phyloP scores from a whole-genome alignment of 92 coral and sea anemone species.

The Meandrina meandrites region DNA sequence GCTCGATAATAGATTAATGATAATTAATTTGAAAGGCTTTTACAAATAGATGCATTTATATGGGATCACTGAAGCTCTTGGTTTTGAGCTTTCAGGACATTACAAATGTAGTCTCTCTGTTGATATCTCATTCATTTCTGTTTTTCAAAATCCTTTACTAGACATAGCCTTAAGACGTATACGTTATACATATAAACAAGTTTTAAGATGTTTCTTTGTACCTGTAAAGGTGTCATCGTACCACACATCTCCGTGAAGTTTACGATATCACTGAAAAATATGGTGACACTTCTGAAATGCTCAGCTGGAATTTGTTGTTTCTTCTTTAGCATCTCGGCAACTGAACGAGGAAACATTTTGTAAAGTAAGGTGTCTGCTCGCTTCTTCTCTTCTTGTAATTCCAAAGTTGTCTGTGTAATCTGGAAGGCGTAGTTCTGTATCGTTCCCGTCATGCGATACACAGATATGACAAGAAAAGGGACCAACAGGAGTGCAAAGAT shows the following conservation, averaged over 20 bases:
- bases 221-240: constrained; percentile 42
- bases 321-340: constrained; percentile 67
- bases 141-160: too few relatives aligned
- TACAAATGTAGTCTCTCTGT: too few relatives aligned
- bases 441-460: constrained; percentile 51
- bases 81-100: too few relatives aligned
- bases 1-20: too few relatives aligned
- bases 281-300: constrained; percentile 67
- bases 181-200: not conserved
- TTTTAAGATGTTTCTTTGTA: not conserved
- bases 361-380: constrained; percentile 61
- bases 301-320: constrained; percentile 68
- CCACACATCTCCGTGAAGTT: constrained; percentile 57
- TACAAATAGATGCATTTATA: too few relatives aligned
- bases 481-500: constrained; percentile 40
- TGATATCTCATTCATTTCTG: not conserved
- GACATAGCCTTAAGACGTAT: too few relatives aligned
- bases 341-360: constrained; percentile 77
- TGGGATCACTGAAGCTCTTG: too few relatives aligned
- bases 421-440: constrained; percentile 67
- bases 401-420: constrained; percentile 31
- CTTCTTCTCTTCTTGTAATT: constrained; percentile 28
- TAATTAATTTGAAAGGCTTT: too few relatives aligned
- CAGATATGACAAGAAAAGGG: constrained; percentile 59
- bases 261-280: constrained; percentile 78